Conservation (phyloP, 1,140 invertebrate species). For the Drosophila erecta region DNA sequence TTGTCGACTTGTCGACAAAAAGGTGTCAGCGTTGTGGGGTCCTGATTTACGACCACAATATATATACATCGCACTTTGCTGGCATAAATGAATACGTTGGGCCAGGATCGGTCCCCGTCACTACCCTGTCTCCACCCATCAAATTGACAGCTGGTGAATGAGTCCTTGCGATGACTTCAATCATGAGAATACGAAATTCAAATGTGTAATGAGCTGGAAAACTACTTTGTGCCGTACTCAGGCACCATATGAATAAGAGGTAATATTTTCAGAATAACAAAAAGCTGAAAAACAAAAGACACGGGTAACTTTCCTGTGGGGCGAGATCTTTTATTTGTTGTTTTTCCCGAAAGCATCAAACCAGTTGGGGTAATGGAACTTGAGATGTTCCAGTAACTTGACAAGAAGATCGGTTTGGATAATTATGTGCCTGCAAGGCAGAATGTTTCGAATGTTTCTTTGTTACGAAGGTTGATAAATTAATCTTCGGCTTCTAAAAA, state of each 20-base stretch:
- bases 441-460: neutral
- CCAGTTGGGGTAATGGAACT: slow-evolving; percentile 16
- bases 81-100: slow-evolving; percentile 36
- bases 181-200: neutral
- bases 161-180: slow-evolving; percentile 30
- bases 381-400: slow-evolving; percentile 13
- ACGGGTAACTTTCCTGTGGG: neutral
- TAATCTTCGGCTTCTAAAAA: too few relatives aligned
- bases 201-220: slow-evolving; percentile 52
- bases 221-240: slow-evolving; percentile 16
- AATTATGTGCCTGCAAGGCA: neutral
- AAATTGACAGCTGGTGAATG: slow-evolving; percentile 58
- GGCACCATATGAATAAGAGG: slow-evolving; percentile 27
- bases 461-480: too few relatives aligned
- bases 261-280: slow-evolving; percentile 36
- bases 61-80: neutral
- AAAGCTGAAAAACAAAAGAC: slow-evolving; percentile 18
- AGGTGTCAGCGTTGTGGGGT: slow-evolving; percentile 45
- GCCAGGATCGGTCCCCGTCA: slow-evolving; percentile 20
- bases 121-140: slow-evolving; percentile 8
- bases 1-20: slow-evolving; percentile 69
- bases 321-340: slow-evolving; percentile 1
- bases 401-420: slow-evolving; percentile 1
- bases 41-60: slow-evolving; percentile 68
- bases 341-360: slow-evolving; percentile 4